phyloP scores from a whole-genome alignment of 2,888 invertebrate species.

The Theretra japonica region DNA sequence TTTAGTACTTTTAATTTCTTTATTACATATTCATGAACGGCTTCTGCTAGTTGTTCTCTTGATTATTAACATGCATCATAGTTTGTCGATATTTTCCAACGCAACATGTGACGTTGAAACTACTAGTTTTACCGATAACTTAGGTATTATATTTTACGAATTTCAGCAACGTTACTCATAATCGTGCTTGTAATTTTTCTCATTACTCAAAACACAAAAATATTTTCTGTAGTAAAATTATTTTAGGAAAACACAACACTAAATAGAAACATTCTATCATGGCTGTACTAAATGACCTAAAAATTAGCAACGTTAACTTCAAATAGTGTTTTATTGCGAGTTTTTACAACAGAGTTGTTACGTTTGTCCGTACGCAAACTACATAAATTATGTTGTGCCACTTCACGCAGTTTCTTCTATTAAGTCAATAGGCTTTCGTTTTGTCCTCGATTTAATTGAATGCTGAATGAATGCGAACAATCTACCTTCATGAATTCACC shows the following conservation, averaged over 20 bases:
- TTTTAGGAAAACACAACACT: background rate
- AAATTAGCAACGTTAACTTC: background rate
- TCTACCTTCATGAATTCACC: conserved; percentile 20
- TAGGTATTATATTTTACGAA: background rate
- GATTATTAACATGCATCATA: background rate
- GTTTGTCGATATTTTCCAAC: background rate
- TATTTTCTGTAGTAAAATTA: background rate
- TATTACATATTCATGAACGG: background rate
- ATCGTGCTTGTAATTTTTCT: background rate
- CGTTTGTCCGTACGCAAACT: conserved; percentile 7
- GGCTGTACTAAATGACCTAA: background rate
- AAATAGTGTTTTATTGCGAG: background rate
- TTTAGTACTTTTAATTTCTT: conserved; percentile 22
- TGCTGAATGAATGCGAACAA: conserved; percentile 22
- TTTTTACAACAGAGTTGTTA: conserved; percentile 14
- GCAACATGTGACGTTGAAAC: background rate
- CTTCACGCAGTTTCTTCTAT: conserved; percentile 23
- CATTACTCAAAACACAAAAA: background rate
- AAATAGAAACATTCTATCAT: background rate
- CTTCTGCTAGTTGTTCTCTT: background rate
- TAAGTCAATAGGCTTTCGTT: conserved; percentile 17
- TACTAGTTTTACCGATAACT: background rate
- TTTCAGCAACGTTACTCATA: background rate
- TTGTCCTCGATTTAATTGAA: conserved; percentile 21
- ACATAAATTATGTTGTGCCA: conserved; percentile 6